Conservation (phyloP, 1,140 invertebrate genomes). For the Caenorhabditis briggsae region DNA sequence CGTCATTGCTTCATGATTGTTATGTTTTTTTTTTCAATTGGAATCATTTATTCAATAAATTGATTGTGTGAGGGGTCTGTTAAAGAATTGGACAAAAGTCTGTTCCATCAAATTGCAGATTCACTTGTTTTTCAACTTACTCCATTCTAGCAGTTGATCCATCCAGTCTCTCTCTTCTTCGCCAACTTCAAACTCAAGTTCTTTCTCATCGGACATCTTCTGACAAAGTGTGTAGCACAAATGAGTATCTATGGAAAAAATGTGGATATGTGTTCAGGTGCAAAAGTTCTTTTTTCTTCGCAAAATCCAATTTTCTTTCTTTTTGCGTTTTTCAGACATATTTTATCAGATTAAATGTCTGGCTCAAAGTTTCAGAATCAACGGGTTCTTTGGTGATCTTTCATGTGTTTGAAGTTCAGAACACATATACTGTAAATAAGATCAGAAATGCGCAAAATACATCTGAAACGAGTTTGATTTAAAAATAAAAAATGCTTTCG, state of each 20-base stretch:
- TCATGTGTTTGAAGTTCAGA: background rate
- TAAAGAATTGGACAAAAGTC: no score
- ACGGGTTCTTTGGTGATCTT: background rate
- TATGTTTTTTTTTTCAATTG: background rate
- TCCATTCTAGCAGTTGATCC: background rate
- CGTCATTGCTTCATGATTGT: background rate
- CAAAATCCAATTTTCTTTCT: slow-evolving; percentile 13
- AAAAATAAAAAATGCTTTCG: no score
- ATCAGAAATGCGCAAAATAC: no score
- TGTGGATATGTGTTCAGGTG: slow-evolving; percentile 1
- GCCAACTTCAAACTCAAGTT: background rate
- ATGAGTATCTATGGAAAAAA: background rate
- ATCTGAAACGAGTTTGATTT: no score
- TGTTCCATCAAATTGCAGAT: no score
- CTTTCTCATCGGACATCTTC: background rate
- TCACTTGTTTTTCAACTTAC: background rate
- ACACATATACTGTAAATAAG: no score
- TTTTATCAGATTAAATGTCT: background rate
- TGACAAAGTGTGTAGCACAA: background rate
- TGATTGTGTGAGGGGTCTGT: no score
- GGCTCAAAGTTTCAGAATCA: background rate
- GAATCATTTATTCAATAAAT: no score
- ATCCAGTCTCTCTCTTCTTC: background rate
- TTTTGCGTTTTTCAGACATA: background rate
- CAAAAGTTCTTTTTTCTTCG: background rate